Evolutionary conservation across 2,113 vertebrate species (phyloP), one percentile per base, ranked within the genome.

Genomic region (Triplophysa dalaica): DNA sequence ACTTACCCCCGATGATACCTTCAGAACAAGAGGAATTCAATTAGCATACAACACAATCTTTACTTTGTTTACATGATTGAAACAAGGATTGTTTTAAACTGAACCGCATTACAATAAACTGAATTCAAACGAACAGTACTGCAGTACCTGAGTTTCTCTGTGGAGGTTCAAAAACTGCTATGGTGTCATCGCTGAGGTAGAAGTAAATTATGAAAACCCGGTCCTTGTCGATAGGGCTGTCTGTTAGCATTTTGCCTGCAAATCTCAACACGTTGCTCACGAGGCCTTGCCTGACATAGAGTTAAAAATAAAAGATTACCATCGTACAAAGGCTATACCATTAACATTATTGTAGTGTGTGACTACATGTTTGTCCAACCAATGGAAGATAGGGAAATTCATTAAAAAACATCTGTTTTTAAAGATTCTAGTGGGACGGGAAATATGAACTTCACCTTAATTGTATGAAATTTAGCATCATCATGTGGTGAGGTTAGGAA

Each of bases 1-100:
- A 98, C 87, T 91, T 94, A 4, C 96, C 95, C 58, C 94, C 94
- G 4, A 87, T 8, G 83, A 95, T 62, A 33, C 97, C 97, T 98
- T 67, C 0, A 48, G 14, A 26, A 68, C 21, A 63, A 43, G 12
- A 73, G 56, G 24, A 64, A 6, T 1, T 7, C 2, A 50, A 48
- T 22, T 10, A 12, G 67, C 24, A 70, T 66, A 13, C 45, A 8
- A n/a, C 16, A 61, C 2, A 17, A 64, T 63, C 12, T 63, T 7
- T 38, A 38, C 33, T 38, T 38, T 45, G 10, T 45, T 45, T 45
- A 45, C 12, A 11, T 45, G 2, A 12, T 45, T 45, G 43, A 58
- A 19, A 61, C 41, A 38, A 41, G 4, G 41, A 13, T 58, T 78
- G 69, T 61, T 43, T 60, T 12, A 56, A 61, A 33, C 43, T 58